Evolutionary conservation across 2,113 vertebrate genomes (phyloP).

Genomic region (Hiodon alosoides): DNA sequence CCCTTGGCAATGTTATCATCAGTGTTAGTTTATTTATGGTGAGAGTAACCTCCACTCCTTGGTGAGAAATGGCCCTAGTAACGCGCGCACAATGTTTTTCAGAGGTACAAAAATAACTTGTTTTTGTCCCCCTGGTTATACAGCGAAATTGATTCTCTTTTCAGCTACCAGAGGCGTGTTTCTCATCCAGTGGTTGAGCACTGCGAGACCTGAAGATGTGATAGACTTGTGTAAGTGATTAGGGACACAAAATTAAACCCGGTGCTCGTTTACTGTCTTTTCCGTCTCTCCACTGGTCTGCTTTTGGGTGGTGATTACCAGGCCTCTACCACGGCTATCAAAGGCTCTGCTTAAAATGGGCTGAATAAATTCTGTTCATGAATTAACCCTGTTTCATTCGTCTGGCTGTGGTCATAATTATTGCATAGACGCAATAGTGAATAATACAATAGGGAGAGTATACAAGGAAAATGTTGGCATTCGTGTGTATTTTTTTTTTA

Average conservation of each 20-base stretch:
- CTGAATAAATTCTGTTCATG: too few relatives aligned
- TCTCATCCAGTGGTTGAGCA: background rate
- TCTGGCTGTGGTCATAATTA: too few relatives aligned
- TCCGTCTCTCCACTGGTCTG: background rate
- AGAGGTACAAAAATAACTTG: background rate
- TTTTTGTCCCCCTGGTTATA: background rate
- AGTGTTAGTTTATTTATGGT: background rate
- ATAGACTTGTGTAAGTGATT: background rate
- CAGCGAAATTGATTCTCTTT: background rate
- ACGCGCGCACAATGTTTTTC: background rate
- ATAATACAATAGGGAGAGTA: constrained; percentile 4
- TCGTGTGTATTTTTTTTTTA: constrained; percentile 24
- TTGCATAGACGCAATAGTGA: too few relatives aligned
- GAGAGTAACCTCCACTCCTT: background rate
- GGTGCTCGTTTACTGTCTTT: background rate
- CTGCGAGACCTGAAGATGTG: background rate
- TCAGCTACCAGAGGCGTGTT: background rate
- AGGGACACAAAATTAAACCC: background rate
- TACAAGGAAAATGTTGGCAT: constrained; percentile 31
- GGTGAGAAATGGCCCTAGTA: background rate
- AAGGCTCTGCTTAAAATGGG: too few relatives aligned
- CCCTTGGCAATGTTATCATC: background rate
- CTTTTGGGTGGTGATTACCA: too few relatives aligned
- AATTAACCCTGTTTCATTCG: too few relatives aligned
- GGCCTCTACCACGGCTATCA: too few relatives aligned